phyloP scores from a whole-genome alignment of 2,888 invertebrate species.

The Nebria brevicollis region DNA sequence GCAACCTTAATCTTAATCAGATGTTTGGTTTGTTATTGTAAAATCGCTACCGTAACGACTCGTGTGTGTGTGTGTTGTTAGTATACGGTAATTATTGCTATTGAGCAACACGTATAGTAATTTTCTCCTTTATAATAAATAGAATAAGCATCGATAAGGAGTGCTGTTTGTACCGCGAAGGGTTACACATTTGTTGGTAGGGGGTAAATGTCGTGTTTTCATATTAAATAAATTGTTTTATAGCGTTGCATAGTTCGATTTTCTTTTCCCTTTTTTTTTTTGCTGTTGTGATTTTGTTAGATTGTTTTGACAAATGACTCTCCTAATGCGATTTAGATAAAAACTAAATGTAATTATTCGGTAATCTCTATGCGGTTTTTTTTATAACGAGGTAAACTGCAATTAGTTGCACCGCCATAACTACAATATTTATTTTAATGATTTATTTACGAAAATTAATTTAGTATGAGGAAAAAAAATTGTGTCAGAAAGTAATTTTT shows the following conservation, averaged over 20 bases:
- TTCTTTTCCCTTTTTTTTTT: not conserved
- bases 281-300: constrained; percentile 30
- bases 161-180: not conserved
- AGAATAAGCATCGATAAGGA: not conserved
- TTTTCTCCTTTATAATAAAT: not conserved
- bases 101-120: not conserved
- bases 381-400: constrained; percentile 17
- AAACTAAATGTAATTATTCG: constrained; percentile 36
- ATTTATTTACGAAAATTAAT: not conserved
- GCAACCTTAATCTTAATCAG: constrained; percentile 16
- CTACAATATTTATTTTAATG: not conserved
- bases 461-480: too few relatives aligned
- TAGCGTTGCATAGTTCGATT: constrained; percentile 28
- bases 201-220: constrained; percentile 8
- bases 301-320: constrained; percentile 44
- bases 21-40: constrained; percentile 13
- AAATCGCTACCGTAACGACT: constrained; percentile 11
- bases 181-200: not conserved
- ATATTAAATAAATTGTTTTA: constrained; percentile 37
- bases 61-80: not conserved
- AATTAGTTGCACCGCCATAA: not conserved
- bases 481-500: too few relatives aligned
- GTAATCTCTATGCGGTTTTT: constrained; percentile 19
- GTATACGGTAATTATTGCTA: not conserved
- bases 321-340: constrained; percentile 42